These are phyloP conservation scores for Serilophus lunatus DNA, from an alignment of 2,113 vertebrate genomes.

Conservation along the genomic window DNA sequence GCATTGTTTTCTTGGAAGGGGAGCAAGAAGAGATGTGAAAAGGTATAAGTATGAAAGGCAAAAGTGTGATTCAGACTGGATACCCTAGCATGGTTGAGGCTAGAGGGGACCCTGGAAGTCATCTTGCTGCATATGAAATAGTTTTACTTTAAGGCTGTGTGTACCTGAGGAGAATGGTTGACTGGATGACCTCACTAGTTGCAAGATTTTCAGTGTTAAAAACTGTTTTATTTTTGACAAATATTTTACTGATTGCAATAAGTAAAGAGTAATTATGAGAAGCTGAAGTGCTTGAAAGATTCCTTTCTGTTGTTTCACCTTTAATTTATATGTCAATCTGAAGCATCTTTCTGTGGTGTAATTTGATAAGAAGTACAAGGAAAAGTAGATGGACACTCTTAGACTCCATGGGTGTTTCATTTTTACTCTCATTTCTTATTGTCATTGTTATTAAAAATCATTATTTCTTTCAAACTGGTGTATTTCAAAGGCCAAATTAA, in stretches of 20 bases:
- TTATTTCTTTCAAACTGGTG: not conserved
- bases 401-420: not conserved
- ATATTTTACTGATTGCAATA: not conserved
- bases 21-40: not conserved
- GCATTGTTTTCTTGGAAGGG: not conserved
- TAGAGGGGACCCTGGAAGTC: not conserved
- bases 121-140: accelerated
- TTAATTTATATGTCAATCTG: not conserved
- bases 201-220: not conserved
- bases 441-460: not conserved
- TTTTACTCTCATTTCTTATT: not conserved
- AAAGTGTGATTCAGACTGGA: accelerated
- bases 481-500: slow-evolving; percentile 23
- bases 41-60: not conserved
- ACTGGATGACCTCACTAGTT: not conserved
- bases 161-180: not conserved
- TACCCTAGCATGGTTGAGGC: not conserved
- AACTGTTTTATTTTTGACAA: not conserved
- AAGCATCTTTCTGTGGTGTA: not conserved
- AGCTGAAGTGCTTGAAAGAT: not conserved
- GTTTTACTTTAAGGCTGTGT: not conserved
- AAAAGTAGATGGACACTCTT: not conserved
- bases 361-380: not conserved
- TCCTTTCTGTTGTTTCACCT: not conserved
- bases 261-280: not conserved